phyloP scores from a whole-genome alignment of 2,888 invertebrate genomes.

The Dorcus parallelipipedus region DNA sequence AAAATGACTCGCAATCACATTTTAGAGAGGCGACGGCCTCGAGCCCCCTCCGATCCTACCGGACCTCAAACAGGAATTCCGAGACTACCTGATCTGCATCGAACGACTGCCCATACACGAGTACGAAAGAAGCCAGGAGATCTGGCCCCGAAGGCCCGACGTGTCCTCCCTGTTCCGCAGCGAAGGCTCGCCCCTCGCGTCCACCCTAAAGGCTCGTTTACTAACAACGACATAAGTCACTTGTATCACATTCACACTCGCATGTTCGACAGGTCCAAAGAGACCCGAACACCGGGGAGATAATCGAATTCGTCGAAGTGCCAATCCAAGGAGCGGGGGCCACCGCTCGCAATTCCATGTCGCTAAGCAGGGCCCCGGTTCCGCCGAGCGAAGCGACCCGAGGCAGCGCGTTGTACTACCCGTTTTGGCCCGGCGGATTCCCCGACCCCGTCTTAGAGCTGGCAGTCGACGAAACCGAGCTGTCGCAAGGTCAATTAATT shows the following conservation, averaged over 20 bases:
- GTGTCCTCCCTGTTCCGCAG: conserved; percentile 53
- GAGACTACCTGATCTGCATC: conserved; percentile 63
- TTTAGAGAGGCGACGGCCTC: too few relatives aligned
- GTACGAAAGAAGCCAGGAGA: conserved; percentile 64
- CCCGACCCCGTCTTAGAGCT: conserved; percentile 52
- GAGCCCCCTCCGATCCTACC: conserved; percentile 61
- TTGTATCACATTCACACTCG: too few relatives aligned
- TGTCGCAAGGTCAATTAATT: too few relatives aligned
- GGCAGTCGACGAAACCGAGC: conserved; percentile 31
- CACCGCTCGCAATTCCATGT: conserved; percentile 71
- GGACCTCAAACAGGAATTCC: conserved; percentile 61
- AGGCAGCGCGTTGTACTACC: conserved; percentile 76
- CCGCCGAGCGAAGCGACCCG: conserved; percentile 66
- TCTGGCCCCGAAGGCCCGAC: conserved; percentile 59
- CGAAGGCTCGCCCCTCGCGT: conserved; percentile 52
- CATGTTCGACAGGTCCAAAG: conserved; percentile 56
- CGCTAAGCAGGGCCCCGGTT: conserved; percentile 75
- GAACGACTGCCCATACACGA: conserved; percentile 72
- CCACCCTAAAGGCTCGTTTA: conserved; percentile 50
- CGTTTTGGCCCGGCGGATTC: conserved; percentile 87
- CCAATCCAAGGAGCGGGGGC: conserved; percentile 57
- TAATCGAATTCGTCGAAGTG: conserved; percentile 66
- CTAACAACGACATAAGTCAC: neutral
- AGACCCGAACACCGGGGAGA: conserved; percentile 72
- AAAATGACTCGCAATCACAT: too few relatives aligned